Conservation (phyloP, 1,140 invertebrate species). For the Homalodisca vitripennis region DNA sequence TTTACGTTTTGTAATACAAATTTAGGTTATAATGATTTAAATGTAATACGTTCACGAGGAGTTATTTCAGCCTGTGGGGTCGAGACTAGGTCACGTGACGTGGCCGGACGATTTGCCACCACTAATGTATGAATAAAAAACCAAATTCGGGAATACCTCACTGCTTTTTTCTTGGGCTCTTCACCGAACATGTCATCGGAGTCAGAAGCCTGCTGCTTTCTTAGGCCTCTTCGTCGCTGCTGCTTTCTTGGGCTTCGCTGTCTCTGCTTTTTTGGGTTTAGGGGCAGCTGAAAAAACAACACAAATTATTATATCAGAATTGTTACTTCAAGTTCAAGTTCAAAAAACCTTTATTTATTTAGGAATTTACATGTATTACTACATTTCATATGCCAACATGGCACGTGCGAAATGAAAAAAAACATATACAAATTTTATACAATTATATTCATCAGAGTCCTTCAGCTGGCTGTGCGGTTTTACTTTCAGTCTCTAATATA, state of each 20-base stretch:
- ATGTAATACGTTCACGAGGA: neutral
- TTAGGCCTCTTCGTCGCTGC: conserved; percentile 28
- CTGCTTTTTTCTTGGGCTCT: neutral
- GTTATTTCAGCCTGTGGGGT: neutral
- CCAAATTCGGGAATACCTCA: neutral
- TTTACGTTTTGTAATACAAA: neutral
- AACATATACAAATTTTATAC: no score
- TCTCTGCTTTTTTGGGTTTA: conserved; percentile 16
- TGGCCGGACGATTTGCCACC: neutral
- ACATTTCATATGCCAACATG: no score
- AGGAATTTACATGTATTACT: no score
- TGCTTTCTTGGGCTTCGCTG: conserved; percentile 29
- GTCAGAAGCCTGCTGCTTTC: conserved; percentile 24
- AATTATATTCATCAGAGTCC: no score
- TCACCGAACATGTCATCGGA: conserved; percentile 23
- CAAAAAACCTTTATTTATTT: no score
- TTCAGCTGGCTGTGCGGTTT: no score
- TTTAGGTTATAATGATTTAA: neutral
- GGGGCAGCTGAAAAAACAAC: neutral
- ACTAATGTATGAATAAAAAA: neutral
- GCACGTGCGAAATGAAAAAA: no score
- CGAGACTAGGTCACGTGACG: neutral
- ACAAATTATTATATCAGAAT: neutral
- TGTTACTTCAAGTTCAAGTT: neutral
- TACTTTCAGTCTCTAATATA: no score